Evolutionary conservation across 2,797 vertebrate genomes (phyloP).

Genomic region (Falco biarmicus): DNA sequence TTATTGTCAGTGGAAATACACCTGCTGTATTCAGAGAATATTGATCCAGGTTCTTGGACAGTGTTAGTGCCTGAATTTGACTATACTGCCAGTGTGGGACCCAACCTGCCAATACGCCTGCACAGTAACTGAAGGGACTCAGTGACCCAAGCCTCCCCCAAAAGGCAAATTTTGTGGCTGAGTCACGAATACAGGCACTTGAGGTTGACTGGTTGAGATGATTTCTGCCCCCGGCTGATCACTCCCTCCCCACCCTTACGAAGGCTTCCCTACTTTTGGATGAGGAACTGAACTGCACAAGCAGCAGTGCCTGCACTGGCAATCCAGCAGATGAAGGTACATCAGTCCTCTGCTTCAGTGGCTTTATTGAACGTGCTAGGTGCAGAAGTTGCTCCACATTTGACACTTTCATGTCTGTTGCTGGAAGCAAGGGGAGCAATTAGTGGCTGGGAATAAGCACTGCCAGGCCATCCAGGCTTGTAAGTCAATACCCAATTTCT

Average conservation of each 20-base stretch:
- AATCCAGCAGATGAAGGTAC: not conserved
- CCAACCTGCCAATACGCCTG: not conserved
- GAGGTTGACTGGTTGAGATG: not conserved
- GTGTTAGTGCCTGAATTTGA: not conserved
- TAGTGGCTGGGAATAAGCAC: not conserved
- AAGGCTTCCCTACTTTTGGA: not conserved
- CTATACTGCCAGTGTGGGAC: not conserved
- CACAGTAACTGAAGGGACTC: not conserved
- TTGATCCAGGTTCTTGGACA: not conserved
- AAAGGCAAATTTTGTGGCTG: not conserved
- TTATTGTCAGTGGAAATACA: accelerated
- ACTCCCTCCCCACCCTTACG: not conserved
- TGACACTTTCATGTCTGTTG: not conserved
- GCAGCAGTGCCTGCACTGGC: not conserved
- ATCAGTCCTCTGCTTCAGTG: not conserved
- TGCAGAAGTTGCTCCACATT: not conserved
- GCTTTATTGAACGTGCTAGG: not conserved
- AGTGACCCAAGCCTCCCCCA: not conserved
- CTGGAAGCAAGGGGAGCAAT: not conserved
- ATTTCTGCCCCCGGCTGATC: not conserved
- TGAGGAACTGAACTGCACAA: not conserved
- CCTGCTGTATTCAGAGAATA: not conserved
- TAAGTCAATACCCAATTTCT: not conserved
- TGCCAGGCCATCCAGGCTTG: not conserved
- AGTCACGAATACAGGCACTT: not conserved